These are phyloP conservation scores for Drosophila teissieri DNA, from an alignment of 1,140 invertebrate genomes.

Conservation along the genomic window DNA sequence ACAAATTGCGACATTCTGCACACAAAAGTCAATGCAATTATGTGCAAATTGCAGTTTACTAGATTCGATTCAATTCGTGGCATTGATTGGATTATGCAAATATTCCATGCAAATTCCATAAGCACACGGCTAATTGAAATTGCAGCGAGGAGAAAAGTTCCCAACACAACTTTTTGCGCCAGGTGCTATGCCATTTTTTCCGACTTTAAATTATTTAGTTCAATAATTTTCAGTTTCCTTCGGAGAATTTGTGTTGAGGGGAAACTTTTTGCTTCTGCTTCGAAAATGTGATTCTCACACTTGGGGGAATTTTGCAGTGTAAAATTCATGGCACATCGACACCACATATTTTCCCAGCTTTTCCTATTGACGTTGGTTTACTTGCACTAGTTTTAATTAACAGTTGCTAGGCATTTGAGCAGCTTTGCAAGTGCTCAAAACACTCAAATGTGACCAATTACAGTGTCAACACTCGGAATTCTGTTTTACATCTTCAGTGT, in stretches of 20 bases:
- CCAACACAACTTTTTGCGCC: neutral
- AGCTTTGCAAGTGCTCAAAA: constrained; percentile 26
- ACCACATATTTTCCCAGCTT: constrained; percentile 19
- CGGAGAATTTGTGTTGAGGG: constrained; percentile 24
- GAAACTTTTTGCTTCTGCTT: constrained; percentile 28
- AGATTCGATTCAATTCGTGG: constrained; percentile 52
- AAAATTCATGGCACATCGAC: constrained; percentile 31
- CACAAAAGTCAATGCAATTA: constrained; percentile 65
- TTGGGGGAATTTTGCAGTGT: constrained; percentile 26
- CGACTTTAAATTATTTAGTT: constrained; percentile 11
- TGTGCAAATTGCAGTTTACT: constrained; percentile 72
- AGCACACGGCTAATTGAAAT: constrained; percentile 52
- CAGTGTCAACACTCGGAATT: constrained; percentile 34
- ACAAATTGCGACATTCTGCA: constrained; percentile 52
- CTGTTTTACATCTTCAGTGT: constrained; percentile 7
- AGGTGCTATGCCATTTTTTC: constrained; percentile 2
- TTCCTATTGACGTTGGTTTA: constrained; percentile 3
- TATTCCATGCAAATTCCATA: constrained; percentile 38
- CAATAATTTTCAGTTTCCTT: constrained; percentile 42
- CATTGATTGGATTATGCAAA: constrained; percentile 68
- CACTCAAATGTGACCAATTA: constrained; percentile 37
- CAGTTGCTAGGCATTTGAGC: constrained; percentile 14
- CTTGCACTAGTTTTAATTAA: constrained; percentile 38
- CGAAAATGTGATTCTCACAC: constrained; percentile 59
- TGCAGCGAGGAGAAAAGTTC: constrained; percentile 25